These are phyloP conservation scores for Rotaria magnacalcarata DNA, from an alignment of 2,888 invertebrate genomes.

Conservation along the genomic window DNA sequence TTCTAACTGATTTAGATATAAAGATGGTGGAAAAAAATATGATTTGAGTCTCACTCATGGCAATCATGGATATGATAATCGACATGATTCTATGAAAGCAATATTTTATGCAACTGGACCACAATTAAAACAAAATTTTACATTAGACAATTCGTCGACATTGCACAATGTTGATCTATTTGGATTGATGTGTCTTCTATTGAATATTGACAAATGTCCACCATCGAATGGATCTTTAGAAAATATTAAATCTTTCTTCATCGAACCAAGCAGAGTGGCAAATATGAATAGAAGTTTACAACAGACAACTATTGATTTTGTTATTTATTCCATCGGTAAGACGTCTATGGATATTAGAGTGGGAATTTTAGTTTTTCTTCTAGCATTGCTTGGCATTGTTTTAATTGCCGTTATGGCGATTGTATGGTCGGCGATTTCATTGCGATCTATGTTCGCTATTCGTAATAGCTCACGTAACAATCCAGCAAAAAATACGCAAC, in stretches of 20 bases:
- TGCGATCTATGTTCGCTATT: background rate
- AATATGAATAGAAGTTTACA: background rate
- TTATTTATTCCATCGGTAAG: background rate
- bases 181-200: slow-evolving; percentile 55
- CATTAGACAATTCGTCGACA: slow-evolving; percentile 41
- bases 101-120: slow-evolving; percentile 40
- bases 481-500: too few species aligned
- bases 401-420: background rate
- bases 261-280: background rate
- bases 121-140: slow-evolving; percentile 35
- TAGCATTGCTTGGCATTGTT: background rate
- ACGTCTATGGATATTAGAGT: too few species aligned
- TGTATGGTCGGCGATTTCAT: background rate
- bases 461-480: too few species aligned
- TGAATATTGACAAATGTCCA: slow-evolving; percentile 52
- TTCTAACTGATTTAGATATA: background rate
- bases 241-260: slow-evolving; percentile 46
- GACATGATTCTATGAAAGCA: slow-evolving; percentile 29
- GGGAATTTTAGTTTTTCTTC: background rate
- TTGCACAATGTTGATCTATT: slow-evolving; percentile 57
- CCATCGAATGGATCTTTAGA: slow-evolving; percentile 53
- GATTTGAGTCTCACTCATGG: background rate
- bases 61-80: slow-evolving; percentile 40
- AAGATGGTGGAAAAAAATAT: background rate
- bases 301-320: too few species aligned